Conservation (phyloP, 2,113 vertebrate species). For the Phrynosoma platyrhinos region DNA sequence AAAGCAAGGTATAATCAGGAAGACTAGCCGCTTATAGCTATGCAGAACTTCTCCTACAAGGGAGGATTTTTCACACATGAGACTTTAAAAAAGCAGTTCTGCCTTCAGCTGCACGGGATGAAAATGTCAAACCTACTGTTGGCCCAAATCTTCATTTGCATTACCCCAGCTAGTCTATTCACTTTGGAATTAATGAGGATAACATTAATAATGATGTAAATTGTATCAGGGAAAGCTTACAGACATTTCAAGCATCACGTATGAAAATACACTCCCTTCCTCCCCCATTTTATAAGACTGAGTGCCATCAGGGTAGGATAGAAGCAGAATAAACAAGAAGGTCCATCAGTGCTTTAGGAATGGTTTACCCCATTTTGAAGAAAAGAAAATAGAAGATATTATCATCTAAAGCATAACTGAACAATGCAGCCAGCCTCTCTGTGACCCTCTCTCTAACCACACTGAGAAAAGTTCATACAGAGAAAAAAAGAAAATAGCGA, state of each 20-base stretch:
- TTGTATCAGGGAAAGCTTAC: not conserved
- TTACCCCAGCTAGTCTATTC: not conserved
- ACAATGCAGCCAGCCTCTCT: too few species aligned
- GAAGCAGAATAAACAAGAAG: not conserved
- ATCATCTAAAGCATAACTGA: not conserved
- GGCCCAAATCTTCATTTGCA: not conserved
- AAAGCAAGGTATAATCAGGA: constrained; percentile 16
- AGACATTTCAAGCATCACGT: not conserved
- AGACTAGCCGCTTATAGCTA: not conserved
- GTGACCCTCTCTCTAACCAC: too few species aligned
- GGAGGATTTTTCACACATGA: not conserved
- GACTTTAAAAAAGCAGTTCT: not conserved
- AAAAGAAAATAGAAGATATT: not conserved
- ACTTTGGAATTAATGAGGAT: not conserved
- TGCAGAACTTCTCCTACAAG: not conserved
- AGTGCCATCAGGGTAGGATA: not conserved
- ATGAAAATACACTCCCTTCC: not conserved
- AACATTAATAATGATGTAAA: not conserved
- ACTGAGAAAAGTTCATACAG: too few species aligned
- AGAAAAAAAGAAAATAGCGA: too few species aligned
- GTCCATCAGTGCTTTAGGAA: not conserved
- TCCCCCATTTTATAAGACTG: not conserved
- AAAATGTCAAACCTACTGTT: not conserved
- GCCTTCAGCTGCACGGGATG: not conserved
- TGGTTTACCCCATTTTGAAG: not conserved